Percentiles rank a stretch among this genome's conserved stretches.
Evolutionary conservation across 23 tunicate species (phyloP).

Genomic region (Botrylloides violaceus): DNA sequence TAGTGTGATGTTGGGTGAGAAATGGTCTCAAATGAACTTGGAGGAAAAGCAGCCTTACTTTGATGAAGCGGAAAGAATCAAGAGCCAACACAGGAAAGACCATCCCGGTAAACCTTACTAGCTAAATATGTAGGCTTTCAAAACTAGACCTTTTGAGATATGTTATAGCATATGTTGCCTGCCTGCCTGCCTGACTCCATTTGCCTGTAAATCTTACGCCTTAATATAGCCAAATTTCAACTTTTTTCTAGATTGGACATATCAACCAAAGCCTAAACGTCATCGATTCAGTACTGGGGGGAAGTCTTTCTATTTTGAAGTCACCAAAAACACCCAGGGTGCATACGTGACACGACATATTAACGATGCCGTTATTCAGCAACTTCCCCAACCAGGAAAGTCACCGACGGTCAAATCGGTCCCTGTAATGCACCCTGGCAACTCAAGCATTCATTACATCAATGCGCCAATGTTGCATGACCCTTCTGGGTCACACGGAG

Average conservation of each 20-base stretch:
- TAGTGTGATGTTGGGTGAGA: constrained; percentile 78
- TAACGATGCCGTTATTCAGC: constrained; percentile 25
- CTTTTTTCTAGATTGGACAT: not conserved
- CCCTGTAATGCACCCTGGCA: not conserved
- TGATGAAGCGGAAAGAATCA: constrained; percentile 84
- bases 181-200: no score
- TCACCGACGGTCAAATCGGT: not conserved
- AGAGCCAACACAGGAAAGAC: constrained; percentile 68
- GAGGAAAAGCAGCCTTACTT: constrained; percentile 76
- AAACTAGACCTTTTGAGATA: no score
- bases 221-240: no score
- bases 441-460: not conserved
- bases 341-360: constrained; percentile 51
- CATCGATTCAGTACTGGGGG: constrained; percentile 31
- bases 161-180: no score
- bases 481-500: not conserved
- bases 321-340: constrained; percentile 70
- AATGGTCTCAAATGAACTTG: constrained; percentile 55
- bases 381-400: constrained; percentile 7
- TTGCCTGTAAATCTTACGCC: no score
- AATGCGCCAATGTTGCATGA: not conserved
- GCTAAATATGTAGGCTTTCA: no score
- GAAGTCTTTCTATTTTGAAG: constrained; percentile 54
- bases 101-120: constrained; percentile 68
- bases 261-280: not conserved